Percentiles rank a stretch among this genome's conserved stretches.
phyloP scores from a whole-genome alignment of 2,113 vertebrate species.

The Talpa occidentalis region DNA sequence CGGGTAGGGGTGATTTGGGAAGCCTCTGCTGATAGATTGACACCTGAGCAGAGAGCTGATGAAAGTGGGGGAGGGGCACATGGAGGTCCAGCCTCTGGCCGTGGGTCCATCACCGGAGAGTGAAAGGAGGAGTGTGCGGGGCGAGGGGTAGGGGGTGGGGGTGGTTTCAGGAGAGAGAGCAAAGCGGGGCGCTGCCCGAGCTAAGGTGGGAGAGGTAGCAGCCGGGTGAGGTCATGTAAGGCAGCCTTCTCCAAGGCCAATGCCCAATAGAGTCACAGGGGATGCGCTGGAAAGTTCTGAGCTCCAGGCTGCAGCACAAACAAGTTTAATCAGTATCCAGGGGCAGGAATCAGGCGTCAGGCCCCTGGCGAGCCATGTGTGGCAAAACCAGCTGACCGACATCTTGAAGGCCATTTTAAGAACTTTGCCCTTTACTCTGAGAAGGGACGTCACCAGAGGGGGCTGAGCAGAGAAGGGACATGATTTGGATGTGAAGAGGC shows the following conservation, averaged over 20 bases:
- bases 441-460: not conserved
- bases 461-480: constrained; percentile 27
- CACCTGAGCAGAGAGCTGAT: too few species aligned
- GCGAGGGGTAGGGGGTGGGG: too few species aligned
- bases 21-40: not conserved
- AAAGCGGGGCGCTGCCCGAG: not conserved
- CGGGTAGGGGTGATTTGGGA: not conserved
- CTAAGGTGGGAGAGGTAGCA: not conserved
- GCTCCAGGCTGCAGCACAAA: not conserved
- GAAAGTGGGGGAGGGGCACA: not conserved
- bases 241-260: not conserved
- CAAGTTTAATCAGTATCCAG: constrained; percentile 17
- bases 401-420: constrained; percentile 51
- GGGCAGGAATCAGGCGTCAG: not conserved
- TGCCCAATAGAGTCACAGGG: not conserved
- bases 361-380: not conserved
- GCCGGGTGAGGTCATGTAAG: not conserved
- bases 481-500: constrained; percentile 50
- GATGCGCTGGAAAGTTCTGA: not conserved
- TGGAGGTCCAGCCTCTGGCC: not conserved
- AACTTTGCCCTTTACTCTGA: constrained; percentile 27
- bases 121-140: too few species aligned
- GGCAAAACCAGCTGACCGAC: not conserved
- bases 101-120: not conserved
- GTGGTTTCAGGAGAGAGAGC: not conserved